phyloP scores from a whole-genome alignment of 2,888 invertebrate genomes.

The Drosophila mettleri region DNA sequence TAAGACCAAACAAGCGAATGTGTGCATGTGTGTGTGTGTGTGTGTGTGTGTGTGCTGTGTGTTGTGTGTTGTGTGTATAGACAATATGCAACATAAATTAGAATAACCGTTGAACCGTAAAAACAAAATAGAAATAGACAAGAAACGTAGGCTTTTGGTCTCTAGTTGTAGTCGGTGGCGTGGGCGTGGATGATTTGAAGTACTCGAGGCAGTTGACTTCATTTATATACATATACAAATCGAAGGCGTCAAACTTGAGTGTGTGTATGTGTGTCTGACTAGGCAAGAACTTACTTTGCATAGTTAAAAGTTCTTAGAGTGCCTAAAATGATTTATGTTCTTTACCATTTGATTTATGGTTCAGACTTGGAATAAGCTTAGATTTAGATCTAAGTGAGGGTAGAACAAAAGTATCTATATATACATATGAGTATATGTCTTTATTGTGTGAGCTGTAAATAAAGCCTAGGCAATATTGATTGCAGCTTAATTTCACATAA shows the following conservation, averaged over 20 bases:
- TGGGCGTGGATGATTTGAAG: conserved; percentile 60
- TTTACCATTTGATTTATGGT: conserved; percentile 41
- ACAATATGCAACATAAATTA: conserved; percentile 75
- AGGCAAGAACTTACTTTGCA: conserved; percentile 40
- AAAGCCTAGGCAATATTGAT: background rate
- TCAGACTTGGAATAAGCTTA: conserved; percentile 6
- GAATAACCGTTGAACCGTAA: conserved; percentile 60
- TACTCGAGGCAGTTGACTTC: conserved; percentile 50
- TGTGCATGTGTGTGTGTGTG: conserved; percentile 11
- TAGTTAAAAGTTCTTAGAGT: conserved; percentile 50
- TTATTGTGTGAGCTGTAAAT: too few species aligned
- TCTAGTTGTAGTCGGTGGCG: conserved; percentile 21
- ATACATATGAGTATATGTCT: conserved; percentile 1
- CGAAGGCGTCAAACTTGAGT: conserved; percentile 45
- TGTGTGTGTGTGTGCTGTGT: conserved; percentile 16
- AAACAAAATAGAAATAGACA: conserved; percentile 20
- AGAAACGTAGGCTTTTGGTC: conserved; percentile 33
- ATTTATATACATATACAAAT: conserved; percentile 40
- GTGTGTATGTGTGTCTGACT: conserved; percentile 29
- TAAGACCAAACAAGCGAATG: conserved; percentile 3
- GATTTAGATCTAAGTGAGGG: conserved; percentile 14
- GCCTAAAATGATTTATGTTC: conserved; percentile 61
- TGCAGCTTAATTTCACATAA: background rate
- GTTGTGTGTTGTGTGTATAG: conserved; percentile 20
- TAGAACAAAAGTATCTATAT: background rate